Percentiles rank a stretch among this genome's conserved stretches.
Conservation (phyloP, 2,113 vertebrate species). For the Steatornis caripensis region DNA sequence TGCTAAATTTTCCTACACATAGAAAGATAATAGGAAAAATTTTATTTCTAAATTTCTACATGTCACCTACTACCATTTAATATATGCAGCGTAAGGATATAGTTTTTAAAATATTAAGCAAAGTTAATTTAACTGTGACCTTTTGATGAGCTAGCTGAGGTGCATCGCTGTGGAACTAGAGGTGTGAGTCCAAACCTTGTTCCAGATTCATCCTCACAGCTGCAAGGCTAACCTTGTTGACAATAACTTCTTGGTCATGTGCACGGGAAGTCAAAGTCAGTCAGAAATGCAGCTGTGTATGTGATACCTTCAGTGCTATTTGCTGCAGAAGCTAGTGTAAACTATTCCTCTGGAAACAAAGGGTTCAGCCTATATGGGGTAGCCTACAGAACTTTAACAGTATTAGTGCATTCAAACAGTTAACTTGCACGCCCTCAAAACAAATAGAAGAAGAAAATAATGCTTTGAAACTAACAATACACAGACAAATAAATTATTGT, state of each 20-base stretch:
- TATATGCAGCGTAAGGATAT: neutral
- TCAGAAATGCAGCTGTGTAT: neutral
- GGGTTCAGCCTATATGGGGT: too few species aligned
- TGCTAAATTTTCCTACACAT: neutral
- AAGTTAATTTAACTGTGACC: neutral
- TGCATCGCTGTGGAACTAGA: neutral
- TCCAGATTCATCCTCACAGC: neutral
- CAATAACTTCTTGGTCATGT: neutral
- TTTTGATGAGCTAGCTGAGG: neutral
- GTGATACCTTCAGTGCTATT: neutral
- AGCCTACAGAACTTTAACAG: neutral
- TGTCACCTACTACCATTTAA: neutral
- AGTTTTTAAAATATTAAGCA: neutral
- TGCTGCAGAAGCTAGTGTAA: neutral
- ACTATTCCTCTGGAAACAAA: neutral
- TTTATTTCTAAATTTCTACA: neutral
- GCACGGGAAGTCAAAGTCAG: neutral
- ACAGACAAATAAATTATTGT: neutral
- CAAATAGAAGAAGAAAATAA: neutral
- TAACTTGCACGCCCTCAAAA: neutral
- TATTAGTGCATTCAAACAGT: neutral
- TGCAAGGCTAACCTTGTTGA: neutral
- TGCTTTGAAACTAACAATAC: neutral
- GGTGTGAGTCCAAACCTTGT: neutral
- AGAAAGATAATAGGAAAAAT: neutral